Evolutionary conservation across 1,140 invertebrate species (phyloP), one percentile per base, ranked within the genome.

Genomic region (Drosophila grimshawi): DNA sequence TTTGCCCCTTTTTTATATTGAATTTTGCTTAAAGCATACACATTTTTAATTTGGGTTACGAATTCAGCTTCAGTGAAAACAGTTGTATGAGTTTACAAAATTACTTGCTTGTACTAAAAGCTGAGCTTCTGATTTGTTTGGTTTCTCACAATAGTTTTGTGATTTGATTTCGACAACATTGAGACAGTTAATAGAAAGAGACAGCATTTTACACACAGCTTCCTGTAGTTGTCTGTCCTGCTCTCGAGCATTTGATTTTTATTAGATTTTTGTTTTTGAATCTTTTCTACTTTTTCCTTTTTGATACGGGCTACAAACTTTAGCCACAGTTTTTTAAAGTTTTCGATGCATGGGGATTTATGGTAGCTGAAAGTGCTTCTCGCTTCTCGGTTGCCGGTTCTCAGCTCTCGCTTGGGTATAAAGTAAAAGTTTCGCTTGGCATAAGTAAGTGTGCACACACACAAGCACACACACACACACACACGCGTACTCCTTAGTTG

Each of bases 331-430:
- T 80, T 61, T 52, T 69, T 78, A 49, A 67, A 49, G 46, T 68
- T 79, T 66, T 41, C 49, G 19, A 39, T 66, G 77, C 69, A 60
- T 48, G 37, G 64, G 71, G 75, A 81, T 81, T 81, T 81, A 78
- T 78, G 75, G 69, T 57, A 66, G 77, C 69, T 69, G 52, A 80
- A 80, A 80, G 77, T 80, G 76, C 76, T 80, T 67, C 80, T 78
- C 75, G 79, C 27, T 72, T 52, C 75, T 62, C 63, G 53, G 4
- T 43, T 61, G 11, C 56, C 65, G 29, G 49, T 49, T 71, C 55
- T 69, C 53, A 48, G 49, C 41, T 78, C 48, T 74, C 51, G 53
- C 56, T 33, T 48, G 65, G 78, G 78, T 80, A 72, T 81, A 68
- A 71, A 67, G 45, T 71, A 60, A 82, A 81, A 81, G 71, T 82